Percentiles rank a stretch among this genome's conserved stretches.
Evolutionary conservation across 2,888 invertebrate species (phyloP).

Genomic region (Sinelater perroti): DNA sequence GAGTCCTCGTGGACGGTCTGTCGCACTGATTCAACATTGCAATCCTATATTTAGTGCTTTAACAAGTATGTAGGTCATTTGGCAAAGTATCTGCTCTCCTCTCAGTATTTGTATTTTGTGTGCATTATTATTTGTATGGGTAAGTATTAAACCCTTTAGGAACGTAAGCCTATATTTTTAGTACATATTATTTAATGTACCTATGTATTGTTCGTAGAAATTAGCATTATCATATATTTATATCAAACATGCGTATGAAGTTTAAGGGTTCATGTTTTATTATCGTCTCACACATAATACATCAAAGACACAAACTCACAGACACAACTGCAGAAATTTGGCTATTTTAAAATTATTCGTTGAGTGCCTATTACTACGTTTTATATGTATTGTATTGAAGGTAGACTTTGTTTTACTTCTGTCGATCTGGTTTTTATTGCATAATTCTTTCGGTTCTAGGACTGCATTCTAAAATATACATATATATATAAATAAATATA

Average conservation of each 20-base stretch:
- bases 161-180: slow-evolving; percentile 41
- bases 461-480: slow-evolving; percentile 38
- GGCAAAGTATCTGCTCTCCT: slow-evolving; percentile 54
- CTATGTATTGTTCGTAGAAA: slow-evolving; percentile 51
- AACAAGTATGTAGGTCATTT: slow-evolving; percentile 49
- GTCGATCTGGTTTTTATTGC: slow-evolving; percentile 42
- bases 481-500: too few relatives aligned
- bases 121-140: slow-evolving; percentile 51
- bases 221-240: slow-evolving; percentile 41
- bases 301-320: too few relatives aligned
- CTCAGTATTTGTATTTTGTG: slow-evolving; percentile 59
- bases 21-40: slow-evolving; percentile 57
- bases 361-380: slow-evolving; percentile 56
- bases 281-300: slow-evolving; percentile 47
- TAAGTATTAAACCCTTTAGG: slow-evolving; percentile 38
- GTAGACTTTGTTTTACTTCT: slow-evolving; percentile 25
- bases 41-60: slow-evolving; percentile 60
- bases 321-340: slow-evolving; percentile 21
- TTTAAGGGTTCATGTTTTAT: slow-evolving; percentile 54
- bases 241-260: slow-evolving; percentile 40
- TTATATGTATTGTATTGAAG: slow-evolving; percentile 20
- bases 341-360: slow-evolving; percentile 58
- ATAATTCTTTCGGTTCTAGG: slow-evolving; percentile 48
- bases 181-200: slow-evolving; percentile 55
- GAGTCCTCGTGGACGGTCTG: slow-evolving; percentile 52